These are phyloP conservation scores for Egretta garzetta DNA, from an alignment of 2,113 vertebrate genomes.

Conservation along the genomic window DNA sequence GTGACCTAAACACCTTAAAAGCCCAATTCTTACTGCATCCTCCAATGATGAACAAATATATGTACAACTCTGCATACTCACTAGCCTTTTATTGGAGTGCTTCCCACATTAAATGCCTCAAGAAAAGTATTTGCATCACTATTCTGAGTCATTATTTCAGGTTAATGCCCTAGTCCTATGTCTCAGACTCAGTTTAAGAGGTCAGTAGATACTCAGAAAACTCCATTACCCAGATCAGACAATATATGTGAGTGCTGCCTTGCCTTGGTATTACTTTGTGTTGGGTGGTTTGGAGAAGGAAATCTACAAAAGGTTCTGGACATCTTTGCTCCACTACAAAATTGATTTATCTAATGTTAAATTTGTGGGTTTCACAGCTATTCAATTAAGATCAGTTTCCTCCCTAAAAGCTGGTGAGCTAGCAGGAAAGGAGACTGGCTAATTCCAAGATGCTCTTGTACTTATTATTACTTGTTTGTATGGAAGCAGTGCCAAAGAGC, in stretches of 20 bases:
- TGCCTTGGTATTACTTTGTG: not conserved
- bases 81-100: not conserved
- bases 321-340: not conserved
- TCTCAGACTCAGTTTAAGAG: not conserved
- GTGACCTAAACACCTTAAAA: not conserved
- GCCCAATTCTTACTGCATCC: not conserved
- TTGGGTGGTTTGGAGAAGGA: not conserved
- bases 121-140: not conserved
- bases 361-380: not conserved
- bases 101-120: not conserved
- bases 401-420: not conserved
- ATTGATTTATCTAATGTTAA: not conserved
- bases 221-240: not conserved
- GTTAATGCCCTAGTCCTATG: not conserved
- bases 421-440: not conserved
- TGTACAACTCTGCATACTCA: not conserved
- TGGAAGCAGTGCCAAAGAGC: not conserved
- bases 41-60: not conserved
- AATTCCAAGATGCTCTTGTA: not conserved
- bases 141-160: not conserved
- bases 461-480: fast-evolving
- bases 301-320: not conserved
- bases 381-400: not conserved
- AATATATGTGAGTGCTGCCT: not conserved
- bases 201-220: not conserved